phyloP scores from a whole-genome alignment of 2,888 invertebrate species.

The Polymixis flavicincta region DNA sequence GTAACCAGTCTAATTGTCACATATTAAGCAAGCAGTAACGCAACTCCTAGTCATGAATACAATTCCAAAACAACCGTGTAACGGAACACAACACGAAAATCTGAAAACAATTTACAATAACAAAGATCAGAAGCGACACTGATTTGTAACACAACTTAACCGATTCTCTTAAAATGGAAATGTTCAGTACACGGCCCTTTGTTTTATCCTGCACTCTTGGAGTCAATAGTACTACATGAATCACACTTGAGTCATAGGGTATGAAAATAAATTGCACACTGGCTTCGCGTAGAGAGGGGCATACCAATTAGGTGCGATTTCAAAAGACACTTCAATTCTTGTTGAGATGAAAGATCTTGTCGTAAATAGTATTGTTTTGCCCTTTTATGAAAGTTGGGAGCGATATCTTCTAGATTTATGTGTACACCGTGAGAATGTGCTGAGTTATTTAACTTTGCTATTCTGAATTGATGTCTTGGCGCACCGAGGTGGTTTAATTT shows the following conservation, averaged over 20 bases:
- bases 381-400: constrained; percentile 50
- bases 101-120: constrained; percentile 51
- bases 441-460: constrained; percentile 36
- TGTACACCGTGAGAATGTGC: constrained; percentile 22
- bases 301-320: constrained; percentile 73
- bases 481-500: constrained; percentile 37
- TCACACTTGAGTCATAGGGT: constrained; percentile 69
- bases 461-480: constrained; percentile 41
- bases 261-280: constrained; percentile 69
- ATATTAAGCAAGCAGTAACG: constrained; percentile 2
- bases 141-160: constrained; percentile 75
- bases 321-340: constrained; percentile 62
- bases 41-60: constrained; percentile 22
- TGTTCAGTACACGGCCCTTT: constrained; percentile 51
- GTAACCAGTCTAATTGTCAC: background rate
- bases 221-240: constrained; percentile 66
- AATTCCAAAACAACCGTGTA: constrained; percentile 26
- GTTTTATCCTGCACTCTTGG: constrained; percentile 57
- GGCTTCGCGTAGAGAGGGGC: constrained; percentile 57
- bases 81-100: constrained; percentile 30
- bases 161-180: constrained; percentile 67
- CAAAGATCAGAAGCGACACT: constrained; percentile 73
- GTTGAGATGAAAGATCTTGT: constrained; percentile 54
- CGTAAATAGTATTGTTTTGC: constrained; percentile 48
- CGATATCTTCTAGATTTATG: constrained; percentile 43